phyloP scores from a whole-genome alignment of 2,113 vertebrate species.

The Hippotragus niger region DNA sequence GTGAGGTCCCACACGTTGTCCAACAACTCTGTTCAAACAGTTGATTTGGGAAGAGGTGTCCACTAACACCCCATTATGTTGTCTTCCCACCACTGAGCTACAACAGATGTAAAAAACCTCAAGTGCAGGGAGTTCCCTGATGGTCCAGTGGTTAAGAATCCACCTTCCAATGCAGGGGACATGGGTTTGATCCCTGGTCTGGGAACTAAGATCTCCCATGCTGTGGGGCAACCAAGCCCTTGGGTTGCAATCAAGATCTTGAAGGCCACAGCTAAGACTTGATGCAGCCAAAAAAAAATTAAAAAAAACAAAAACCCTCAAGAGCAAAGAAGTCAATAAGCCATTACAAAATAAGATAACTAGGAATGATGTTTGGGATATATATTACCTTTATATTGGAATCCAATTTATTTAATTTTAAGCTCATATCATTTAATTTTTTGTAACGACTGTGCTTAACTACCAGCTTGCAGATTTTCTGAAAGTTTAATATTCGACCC shows the following conservation, averaged over 20 bases:
- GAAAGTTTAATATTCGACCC: neutral
- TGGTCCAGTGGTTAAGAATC: neutral
- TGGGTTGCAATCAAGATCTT: neutral
- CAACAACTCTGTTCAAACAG: neutral
- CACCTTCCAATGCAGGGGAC: too few relatives aligned
- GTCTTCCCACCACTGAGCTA: neutral
- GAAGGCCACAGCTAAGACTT: neutral
- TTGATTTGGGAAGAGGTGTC: neutral
- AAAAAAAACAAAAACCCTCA: neutral
- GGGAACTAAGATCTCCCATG: too few relatives aligned
- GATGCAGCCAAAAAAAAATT: neutral
- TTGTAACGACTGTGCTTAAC: neutral
- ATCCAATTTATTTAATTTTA: neutral
- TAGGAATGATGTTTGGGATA: neutral
- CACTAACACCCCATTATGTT: neutral
- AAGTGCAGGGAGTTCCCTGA: neutral
- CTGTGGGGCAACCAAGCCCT: too few relatives aligned
- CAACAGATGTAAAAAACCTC: neutral
- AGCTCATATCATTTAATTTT: neutral
- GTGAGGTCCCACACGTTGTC: neutral
- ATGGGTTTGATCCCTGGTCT: too few relatives aligned
- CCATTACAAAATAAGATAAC: neutral
- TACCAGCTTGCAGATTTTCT: neutral
- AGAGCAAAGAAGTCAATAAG: neutral
- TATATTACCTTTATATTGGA: neutral